Conservation (phyloP, 2,888 invertebrate genomes). For the Dynastes hyllus region DNA sequence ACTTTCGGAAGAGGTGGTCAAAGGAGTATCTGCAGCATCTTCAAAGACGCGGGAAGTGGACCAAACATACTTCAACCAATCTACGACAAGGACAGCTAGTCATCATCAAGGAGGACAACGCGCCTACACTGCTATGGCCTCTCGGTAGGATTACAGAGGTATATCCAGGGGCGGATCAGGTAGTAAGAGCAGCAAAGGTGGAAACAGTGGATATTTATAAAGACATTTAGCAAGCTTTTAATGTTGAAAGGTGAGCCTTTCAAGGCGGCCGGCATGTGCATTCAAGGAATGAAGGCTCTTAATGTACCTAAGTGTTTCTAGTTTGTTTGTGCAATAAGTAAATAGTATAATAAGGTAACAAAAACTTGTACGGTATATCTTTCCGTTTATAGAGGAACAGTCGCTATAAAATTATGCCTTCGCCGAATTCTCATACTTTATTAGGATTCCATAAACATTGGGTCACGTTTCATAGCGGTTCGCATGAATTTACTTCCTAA, state of each 20-base stretch:
- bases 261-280: not conserved
- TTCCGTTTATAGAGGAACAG: too few species aligned
- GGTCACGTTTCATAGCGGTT: too few species aligned
- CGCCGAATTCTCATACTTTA: too few species aligned
- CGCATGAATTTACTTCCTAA: too few species aligned
- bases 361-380: too few species aligned
- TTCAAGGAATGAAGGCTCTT: too few species aligned
- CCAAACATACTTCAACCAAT: not conserved
- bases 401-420: too few species aligned
- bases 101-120: not conserved
- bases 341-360: too few species aligned
- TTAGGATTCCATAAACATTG: too few species aligned
- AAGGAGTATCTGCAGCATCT: not conserved
- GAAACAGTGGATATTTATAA: not conserved
- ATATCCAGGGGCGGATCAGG: not conserved
- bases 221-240: not conserved
- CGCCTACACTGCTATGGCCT: not conserved
- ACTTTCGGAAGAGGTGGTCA: slow-evolving; percentile 4
- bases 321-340: too few species aligned
- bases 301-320: too few species aligned
- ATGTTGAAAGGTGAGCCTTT: not conserved
- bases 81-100: not conserved
- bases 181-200: too few species aligned
- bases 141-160: not conserved
- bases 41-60: not conserved